These are phyloP conservation scores for Volucella inanis DNA, from an alignment of 2,888 invertebrate species.

Conservation along the genomic window DNA sequence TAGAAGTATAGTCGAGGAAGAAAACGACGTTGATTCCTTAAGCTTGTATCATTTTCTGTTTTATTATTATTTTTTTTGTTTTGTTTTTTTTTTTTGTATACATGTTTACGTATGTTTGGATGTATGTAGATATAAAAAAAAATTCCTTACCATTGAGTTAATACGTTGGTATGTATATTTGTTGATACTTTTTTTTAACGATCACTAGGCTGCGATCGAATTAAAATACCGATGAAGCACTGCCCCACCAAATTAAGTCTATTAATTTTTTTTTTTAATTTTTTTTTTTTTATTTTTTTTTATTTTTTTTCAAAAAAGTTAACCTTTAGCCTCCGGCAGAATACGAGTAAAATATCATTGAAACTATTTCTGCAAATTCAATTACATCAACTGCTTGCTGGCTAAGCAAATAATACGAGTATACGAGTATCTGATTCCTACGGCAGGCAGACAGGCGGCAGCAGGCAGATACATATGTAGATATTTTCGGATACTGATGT, in stretches of 20 bases:
- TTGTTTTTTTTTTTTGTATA: not conserved
- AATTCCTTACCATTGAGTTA: conserved; percentile 70
- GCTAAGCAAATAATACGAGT: conserved; percentile 69
- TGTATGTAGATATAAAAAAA: conserved; percentile 23
- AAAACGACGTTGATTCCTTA: conserved; percentile 25
- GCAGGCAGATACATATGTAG: conserved; percentile 44
- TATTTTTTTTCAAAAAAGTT: conserved; percentile 44
- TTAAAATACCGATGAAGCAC: conserved; percentile 35
- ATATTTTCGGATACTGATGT: conserved; percentile 74
- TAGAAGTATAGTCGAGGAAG: conserved; percentile 25
- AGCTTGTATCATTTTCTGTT: conserved; percentile 18
- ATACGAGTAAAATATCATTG: conserved; percentile 71
- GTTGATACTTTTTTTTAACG: conserved; percentile 23
- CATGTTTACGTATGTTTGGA: conserved; percentile 23
- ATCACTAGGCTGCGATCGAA: conserved; percentile 43
- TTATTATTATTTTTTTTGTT: not conserved
- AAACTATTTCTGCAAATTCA: conserved; percentile 73
- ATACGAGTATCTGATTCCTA: conserved; percentile 67
- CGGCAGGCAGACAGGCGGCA: conserved; percentile 28
- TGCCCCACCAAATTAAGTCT: conserved; percentile 57
- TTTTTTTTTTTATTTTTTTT: too few species aligned
- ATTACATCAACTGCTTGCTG: conserved; percentile 72
- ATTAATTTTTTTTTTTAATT: conserved; percentile 49
- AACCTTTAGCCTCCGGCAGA: conserved; percentile 70
- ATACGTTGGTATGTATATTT: conserved; percentile 5